Evolutionary conservation across 2,888 invertebrate genomes (phyloP).

Genomic region (Philhelius pedissequus): DNA sequence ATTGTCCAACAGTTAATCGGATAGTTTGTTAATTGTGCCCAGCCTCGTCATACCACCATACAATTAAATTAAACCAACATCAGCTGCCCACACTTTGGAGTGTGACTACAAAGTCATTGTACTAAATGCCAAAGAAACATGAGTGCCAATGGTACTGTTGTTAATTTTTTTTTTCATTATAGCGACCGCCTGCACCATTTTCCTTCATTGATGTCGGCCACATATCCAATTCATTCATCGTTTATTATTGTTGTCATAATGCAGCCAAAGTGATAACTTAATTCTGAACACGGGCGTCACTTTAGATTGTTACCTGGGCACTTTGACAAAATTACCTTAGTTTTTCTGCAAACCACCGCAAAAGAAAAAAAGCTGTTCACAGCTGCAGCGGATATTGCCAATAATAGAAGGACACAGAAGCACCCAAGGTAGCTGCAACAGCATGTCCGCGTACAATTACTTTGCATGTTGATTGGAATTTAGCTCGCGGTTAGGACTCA

Average conservation of each 20-base stretch:
- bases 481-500: slow-evolving; percentile 47
- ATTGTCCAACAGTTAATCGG: not conserved
- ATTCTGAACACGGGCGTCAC: slow-evolving; percentile 30
- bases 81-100: slow-evolving; percentile 60
- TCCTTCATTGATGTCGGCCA: slow-evolving; percentile 36
- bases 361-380: not conserved
- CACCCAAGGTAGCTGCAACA: slow-evolving; percentile 48
- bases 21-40: not conserved
- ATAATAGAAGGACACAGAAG: slow-evolving; percentile 19
- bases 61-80: slow-evolving; percentile 66
- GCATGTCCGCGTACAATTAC: slow-evolving; percentile 63
- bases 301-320: slow-evolving; percentile 55
- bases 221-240: slow-evolving; percentile 45
- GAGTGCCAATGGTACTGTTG: too few relatives aligned
- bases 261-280: slow-evolving; percentile 56
- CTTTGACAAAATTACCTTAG: slow-evolving; percentile 44
- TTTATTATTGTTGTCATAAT: slow-evolving; percentile 55
- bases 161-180: not conserved
- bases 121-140: slow-evolving; percentile 15
- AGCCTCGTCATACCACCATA: slow-evolving; percentile 53
- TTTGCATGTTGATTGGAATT: slow-evolving; percentile 68
- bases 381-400: not conserved
- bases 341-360: not conserved
- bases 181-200: slow-evolving; percentile 13
- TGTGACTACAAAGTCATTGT: not conserved